Evolutionary conservation across 1,140 invertebrate species (phyloP).

Genomic region (Euura saliciscinereae): DNA sequence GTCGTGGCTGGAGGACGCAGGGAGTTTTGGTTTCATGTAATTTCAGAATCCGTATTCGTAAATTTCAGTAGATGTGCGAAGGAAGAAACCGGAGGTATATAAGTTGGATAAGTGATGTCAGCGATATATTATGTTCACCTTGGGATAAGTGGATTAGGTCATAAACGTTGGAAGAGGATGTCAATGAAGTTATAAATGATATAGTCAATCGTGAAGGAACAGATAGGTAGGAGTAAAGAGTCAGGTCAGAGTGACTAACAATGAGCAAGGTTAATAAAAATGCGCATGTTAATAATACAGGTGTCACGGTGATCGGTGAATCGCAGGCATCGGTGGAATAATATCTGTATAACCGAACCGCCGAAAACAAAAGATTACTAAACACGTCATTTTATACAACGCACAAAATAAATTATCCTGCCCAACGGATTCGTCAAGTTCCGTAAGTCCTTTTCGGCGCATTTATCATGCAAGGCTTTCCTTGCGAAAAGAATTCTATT

Average conservation of each 20-base stretch:
- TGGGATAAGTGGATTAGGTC: too few species aligned
- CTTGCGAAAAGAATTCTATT: too few species aligned
- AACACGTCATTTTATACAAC: not conserved
- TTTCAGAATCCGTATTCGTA: too few species aligned
- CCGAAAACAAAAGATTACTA: not conserved
- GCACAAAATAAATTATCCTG: not conserved
- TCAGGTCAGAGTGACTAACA: not conserved
- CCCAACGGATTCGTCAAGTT: not conserved
- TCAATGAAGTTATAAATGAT: too few species aligned
- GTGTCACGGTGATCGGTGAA: not conserved
- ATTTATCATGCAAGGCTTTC: too few species aligned
- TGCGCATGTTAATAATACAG: not conserved
- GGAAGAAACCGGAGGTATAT: not conserved
- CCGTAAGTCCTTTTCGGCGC: too few species aligned
- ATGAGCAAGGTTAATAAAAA: not conserved
- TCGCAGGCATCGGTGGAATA: not conserved
- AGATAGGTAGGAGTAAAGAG: too few species aligned
- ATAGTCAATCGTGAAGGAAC: too few species aligned
- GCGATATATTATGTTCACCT: too few species aligned
- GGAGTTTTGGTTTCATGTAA: too few species aligned
- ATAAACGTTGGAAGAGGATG: too few species aligned
- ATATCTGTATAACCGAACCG: not conserved
- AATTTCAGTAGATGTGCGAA: not conserved
- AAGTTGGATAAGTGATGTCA: not conserved
- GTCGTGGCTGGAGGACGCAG: too few species aligned